phyloP scores from a whole-genome alignment of 2,797 vertebrate species.

The Poeciliopsis infans region DNA sequence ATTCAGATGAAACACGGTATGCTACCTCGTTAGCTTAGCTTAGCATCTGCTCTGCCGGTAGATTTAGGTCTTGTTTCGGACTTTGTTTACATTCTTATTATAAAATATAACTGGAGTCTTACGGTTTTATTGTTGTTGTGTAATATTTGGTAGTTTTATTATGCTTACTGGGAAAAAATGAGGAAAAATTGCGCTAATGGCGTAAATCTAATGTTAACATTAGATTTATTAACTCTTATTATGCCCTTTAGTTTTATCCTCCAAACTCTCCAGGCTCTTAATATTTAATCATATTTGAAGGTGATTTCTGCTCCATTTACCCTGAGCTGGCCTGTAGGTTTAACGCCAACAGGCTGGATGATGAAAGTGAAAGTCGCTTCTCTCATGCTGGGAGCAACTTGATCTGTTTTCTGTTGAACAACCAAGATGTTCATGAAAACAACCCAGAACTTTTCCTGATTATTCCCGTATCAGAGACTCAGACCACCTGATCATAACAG shows the following conservation, averaged over 20 bases:
- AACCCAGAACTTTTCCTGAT: not conserved
- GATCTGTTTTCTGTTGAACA: not conserved
- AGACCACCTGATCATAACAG: not conserved
- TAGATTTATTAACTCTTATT: not conserved
- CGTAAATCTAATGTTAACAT: not conserved
- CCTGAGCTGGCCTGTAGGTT: not conserved
- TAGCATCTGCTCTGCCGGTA: slow-evolving; percentile 12
- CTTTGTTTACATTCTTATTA: not conserved
- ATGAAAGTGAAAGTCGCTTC: slow-evolving; percentile 67
- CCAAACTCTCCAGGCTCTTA: not conserved
- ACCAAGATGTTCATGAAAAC: not conserved
- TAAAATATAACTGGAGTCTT: too few species aligned
- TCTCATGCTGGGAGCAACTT: not conserved
- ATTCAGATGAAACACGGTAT: slow-evolving; percentile 97
- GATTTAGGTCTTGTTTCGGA: not conserved
- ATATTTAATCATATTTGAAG: not conserved
- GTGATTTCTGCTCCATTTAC: too few species aligned
- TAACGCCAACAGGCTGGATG: not conserved
- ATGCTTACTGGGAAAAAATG: not conserved
- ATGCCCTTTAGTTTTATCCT: not conserved
- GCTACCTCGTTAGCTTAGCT: slow-evolving; percentile 69
- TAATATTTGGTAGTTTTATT: not conserved
- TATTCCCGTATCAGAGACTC: not conserved
- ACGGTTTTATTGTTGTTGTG: not conserved
- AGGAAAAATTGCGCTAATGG: not conserved